phyloP scores from a whole-genome alignment of 2,888 invertebrate species.

The Podabrus alpinus region DNA sequence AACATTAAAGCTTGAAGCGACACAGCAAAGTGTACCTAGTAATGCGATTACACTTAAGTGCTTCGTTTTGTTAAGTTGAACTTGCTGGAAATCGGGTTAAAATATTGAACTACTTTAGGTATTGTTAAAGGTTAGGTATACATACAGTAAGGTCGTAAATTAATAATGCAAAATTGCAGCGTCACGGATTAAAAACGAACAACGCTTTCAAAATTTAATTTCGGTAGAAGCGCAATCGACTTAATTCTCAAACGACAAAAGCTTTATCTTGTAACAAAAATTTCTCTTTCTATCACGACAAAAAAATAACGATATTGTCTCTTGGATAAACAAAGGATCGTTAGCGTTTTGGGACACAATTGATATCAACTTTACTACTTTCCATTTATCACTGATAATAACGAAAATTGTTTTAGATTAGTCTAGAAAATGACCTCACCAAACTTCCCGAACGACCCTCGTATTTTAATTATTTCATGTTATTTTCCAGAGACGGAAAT shows the following conservation, averaged over 20 bases:
- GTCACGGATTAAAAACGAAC: neutral
- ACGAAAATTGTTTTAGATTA: neutral
- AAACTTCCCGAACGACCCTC: neutral
- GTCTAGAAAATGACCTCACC: neutral
- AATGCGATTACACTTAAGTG: slow-evolving; percentile 26
- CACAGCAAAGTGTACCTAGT: slow-evolving; percentile 22
- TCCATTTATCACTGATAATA: neutral
- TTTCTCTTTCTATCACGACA: neutral
- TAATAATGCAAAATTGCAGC: neutral
- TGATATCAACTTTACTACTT: neutral
- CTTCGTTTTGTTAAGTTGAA: slow-evolving; percentile 14
- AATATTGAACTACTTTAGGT: neutral
- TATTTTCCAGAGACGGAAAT: too few species aligned
- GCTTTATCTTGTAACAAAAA: neutral
- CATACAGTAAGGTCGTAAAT: neutral
- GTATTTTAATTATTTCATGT: neutral
- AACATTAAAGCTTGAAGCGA: neutral
- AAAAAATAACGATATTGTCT: neutral
- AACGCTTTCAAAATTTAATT: neutral
- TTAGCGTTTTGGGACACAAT: neutral
- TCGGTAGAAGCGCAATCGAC: neutral
- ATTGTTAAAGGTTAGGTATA: neutral
- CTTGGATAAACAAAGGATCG: neutral
- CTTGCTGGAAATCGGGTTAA: slow-evolving; percentile 2
- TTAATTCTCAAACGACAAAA: neutral